phyloP scores from a whole-genome alignment of 2,113 vertebrate species.

The Zosterops borbonicus region DNA sequence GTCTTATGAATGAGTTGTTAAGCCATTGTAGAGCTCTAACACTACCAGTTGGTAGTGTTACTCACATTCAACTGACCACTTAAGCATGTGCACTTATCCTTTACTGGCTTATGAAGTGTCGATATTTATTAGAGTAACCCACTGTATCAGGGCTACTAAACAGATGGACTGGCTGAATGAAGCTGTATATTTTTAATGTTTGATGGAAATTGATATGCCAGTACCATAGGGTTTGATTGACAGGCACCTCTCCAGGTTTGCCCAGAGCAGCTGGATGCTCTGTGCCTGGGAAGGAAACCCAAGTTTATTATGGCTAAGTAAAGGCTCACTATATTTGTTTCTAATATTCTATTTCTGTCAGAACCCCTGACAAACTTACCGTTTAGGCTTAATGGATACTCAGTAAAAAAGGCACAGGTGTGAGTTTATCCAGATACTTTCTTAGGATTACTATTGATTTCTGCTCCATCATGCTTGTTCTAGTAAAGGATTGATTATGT shows the following conservation, averaged over 20 bases:
- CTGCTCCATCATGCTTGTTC: neutral
- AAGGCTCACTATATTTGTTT: neutral
- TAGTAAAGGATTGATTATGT: neutral
- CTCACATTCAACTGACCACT: neutral
- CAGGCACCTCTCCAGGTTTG: neutral
- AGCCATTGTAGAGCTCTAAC: neutral
- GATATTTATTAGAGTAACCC: neutral
- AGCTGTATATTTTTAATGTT: neutral
- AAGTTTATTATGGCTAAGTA: neutral
- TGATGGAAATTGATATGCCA: neutral
- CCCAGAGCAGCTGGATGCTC: neutral
- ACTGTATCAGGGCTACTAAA: neutral
- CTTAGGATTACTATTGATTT: neutral
- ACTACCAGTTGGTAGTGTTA: neutral
- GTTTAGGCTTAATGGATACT: neutral
- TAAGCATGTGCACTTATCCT: neutral
- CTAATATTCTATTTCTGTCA: neutral
- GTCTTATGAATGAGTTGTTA: neutral
- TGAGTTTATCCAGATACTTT: neutral
- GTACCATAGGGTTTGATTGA: neutral
- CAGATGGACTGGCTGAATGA: neutral
- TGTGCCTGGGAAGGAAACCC: neutral
- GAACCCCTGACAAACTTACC: neutral
- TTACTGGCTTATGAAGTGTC: neutral
- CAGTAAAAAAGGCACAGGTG: neutral